Percentiles rank a stretch among this genome's conserved stretches.
Conservation (phyloP, 2,888 invertebrate species). For the Zygothrica quintamaculata region DNA sequence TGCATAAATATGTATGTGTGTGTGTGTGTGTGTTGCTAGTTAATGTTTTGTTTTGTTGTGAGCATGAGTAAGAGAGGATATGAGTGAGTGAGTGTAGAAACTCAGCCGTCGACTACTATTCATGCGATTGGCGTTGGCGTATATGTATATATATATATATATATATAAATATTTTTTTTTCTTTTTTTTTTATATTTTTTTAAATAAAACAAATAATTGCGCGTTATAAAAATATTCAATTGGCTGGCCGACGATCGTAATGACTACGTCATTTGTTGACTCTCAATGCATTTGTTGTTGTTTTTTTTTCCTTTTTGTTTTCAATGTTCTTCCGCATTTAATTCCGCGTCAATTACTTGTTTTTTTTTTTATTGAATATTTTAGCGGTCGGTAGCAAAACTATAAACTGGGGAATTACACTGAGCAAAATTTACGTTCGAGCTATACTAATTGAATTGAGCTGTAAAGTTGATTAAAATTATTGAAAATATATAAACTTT, state of each 20-base stretch:
- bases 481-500: too few species aligned
- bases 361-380: conserved; percentile 4
- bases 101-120: conserved; percentile 21
- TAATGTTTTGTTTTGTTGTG: conserved; percentile 78
- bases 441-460: too few species aligned
- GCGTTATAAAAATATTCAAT: conserved; percentile 53
- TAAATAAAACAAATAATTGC: conserved; percentile 51
- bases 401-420: conserved; percentile 30
- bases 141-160: too few species aligned
- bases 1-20: conserved; percentile 7
- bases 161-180: conserved; percentile 35
- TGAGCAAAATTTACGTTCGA: conserved; percentile 3
- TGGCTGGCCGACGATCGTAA: conserved; percentile 10
- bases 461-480: too few species aligned
- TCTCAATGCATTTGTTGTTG: conserved; percentile 17
- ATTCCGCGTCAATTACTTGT: conserved; percentile 41
- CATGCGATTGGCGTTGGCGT: conserved; percentile 53
- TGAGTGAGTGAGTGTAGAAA: conserved; percentile 25
- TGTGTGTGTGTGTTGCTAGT: conserved; percentile 44
- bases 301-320: too few species aligned
- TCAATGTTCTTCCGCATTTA: conserved; percentile 26
- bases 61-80: conserved; percentile 42
- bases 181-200: conserved; percentile 36
- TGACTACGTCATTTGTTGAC: conserved; percentile 38
- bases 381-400: conserved; percentile 40